These are phyloP conservation scores for Epistrophe eligans DNA, from an alignment of 2,888 invertebrate genomes.

Conservation along the genomic window DNA sequence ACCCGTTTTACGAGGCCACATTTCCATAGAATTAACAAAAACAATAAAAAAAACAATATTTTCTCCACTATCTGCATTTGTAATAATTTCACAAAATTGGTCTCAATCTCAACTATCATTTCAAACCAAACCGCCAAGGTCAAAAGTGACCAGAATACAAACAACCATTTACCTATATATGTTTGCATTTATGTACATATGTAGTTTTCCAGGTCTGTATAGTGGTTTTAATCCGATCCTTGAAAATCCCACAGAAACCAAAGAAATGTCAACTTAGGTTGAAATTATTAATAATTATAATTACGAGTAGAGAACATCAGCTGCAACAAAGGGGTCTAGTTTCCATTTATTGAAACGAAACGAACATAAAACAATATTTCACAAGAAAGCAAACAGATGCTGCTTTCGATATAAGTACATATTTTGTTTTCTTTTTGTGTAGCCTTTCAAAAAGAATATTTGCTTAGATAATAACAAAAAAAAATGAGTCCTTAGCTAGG, in stretches of 20 bases:
- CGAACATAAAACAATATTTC: constrained; percentile 45
- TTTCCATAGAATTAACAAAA: too few species aligned
- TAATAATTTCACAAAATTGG: too few species aligned
- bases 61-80: too few species aligned
- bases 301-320: constrained; percentile 54
- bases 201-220: too few species aligned
- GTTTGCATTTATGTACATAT: not conserved
- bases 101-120: too few species aligned
- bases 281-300: constrained; percentile 71
- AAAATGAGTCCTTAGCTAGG: constrained; percentile 5
- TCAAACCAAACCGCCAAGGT: constrained; percentile 5
- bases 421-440: not conserved
- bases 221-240: constrained; percentile 19
- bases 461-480: constrained; percentile 30
- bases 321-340: constrained; percentile 34
- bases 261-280: constrained; percentile 41
- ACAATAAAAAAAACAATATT: too few species aligned
- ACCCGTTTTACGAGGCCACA: too few species aligned
- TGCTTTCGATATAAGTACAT: constrained; percentile 37
- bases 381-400: constrained; percentile 58
- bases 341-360: constrained; percentile 9
- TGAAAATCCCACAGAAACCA: constrained; percentile 26
- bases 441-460: constrained; percentile 42
- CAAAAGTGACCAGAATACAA: constrained; percentile 1
- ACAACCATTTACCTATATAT: not conserved